Evolutionary conservation across 92 coral and sea anemone genomes (phyloP).

Genomic region (Meandrina meandrites): DNA sequence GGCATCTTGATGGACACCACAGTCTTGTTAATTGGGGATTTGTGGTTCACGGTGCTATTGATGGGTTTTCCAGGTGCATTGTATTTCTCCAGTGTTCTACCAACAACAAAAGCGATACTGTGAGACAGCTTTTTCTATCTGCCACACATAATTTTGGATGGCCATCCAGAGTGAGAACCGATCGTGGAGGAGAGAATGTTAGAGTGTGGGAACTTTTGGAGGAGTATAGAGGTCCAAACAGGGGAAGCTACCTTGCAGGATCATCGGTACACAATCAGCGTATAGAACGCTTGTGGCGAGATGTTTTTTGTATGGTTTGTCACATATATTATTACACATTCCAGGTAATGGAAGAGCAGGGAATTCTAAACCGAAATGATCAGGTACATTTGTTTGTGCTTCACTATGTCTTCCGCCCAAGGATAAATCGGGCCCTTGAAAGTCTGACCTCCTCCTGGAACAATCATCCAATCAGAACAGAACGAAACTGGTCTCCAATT

Average conservation of each 20-base stretch:
- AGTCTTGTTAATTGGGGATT: constrained; percentile 8
- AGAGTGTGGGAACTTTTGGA: constrained; percentile 43
- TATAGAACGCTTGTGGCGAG: constrained; percentile 63
- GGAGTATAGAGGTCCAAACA: constrained; percentile 44
- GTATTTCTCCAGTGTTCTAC: constrained; percentile 19
- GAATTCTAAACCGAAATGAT: not conserved
- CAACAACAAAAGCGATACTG: constrained; percentile 49
- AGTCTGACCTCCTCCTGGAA: constrained; percentile 59
- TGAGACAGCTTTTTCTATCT: constrained; percentile 24
- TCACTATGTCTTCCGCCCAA: not conserved
- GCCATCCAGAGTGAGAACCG: constrained; percentile 47
- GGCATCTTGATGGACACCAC: constrained; percentile 40
- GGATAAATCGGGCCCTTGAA: constrained; percentile 34
- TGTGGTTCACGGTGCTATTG: constrained; percentile 23
- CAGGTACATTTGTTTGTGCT: not conserved
- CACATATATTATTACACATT: constrained; percentile 56
- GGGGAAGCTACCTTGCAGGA: constrained; percentile 61
- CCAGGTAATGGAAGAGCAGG: constrained; percentile 5
- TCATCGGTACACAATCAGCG: constrained; percentile 45
- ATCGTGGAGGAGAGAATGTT: constrained; percentile 51
- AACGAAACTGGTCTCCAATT: constrained; percentile 59
- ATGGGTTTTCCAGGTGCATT: constrained; percentile 29
- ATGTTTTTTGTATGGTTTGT: constrained; percentile 59
- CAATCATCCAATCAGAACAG: constrained; percentile 62
- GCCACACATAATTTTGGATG: constrained; percentile 25